These are phyloP conservation scores for Rhagophthalmus giganteus DNA, from an alignment of 2,888 invertebrate genomes.

Conservation along the genomic window DNA sequence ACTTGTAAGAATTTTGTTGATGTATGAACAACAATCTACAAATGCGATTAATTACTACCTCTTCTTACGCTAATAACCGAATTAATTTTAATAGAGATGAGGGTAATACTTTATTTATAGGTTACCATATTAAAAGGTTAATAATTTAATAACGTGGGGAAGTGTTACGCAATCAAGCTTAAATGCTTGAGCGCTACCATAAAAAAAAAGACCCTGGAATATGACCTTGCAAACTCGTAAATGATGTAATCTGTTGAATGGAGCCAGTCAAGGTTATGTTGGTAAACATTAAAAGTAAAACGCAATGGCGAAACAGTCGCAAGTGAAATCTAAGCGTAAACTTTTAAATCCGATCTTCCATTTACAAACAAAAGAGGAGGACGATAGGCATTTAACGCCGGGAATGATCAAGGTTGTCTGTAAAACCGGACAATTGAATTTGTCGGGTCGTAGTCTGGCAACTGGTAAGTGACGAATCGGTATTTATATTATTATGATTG, in stretches of 20 bases:
- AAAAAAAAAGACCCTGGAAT: too few relatives aligned
- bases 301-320: constrained; percentile 48
- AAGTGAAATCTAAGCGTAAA: constrained; percentile 50
- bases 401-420: constrained; percentile 78
- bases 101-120: background rate
- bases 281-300: background rate
- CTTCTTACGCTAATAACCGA: background rate
- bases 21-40: too few relatives aligned
- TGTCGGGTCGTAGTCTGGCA: constrained; percentile 73
- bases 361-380: constrained; percentile 71
- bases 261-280: constrained; percentile 19
- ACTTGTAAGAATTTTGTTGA: too few relatives aligned
- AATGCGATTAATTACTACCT: too few relatives aligned
- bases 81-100: background rate
- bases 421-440: constrained; percentile 77
- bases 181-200: too few relatives aligned
- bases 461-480: constrained; percentile 71
- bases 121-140: background rate
- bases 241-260: constrained; percentile 5
- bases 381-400: constrained; percentile 68
- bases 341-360: constrained; percentile 66
- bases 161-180: too few relatives aligned
- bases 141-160: background rate
- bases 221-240: too few relatives aligned
- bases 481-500: constrained; percentile 3